Evolutionary conservation across 2,113 vertebrate species (phyloP).

Genomic region (Catagonus wagneri): DNA sequence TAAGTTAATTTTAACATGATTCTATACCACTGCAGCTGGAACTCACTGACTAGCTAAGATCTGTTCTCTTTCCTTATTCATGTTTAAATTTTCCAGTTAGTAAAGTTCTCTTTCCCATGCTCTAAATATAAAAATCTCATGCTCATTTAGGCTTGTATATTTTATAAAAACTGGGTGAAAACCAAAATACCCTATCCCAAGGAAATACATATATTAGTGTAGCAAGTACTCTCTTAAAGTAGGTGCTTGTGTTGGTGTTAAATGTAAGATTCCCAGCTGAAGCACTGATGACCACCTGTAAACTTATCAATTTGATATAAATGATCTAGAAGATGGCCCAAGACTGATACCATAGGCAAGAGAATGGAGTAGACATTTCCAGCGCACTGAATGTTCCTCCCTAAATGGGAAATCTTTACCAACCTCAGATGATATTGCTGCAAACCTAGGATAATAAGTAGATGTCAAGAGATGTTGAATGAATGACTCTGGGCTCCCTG

Average conservation of each 20-base stretch:
- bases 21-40: not conserved
- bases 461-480: not conserved
- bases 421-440: not conserved
- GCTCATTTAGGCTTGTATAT: conserved; percentile 6
- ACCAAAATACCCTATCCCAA: not conserved
- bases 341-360: not conserved
- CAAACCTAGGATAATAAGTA: not conserved
- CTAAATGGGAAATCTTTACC: not conserved
- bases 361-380: not conserved
- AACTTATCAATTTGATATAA: not conserved
- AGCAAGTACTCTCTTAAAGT: not conserved
- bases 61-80: not conserved
- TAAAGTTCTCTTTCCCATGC: not conserved
- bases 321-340: not conserved
- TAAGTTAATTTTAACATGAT: not conserved
- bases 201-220: not conserved
- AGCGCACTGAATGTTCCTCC: not conserved
- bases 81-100: not conserved
- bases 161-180: conserved; percentile 21
- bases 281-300: not conserved
- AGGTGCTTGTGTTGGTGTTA: not conserved
- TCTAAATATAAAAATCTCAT: not conserved
- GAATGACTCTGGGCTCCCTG: not conserved
- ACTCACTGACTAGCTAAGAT: not conserved
- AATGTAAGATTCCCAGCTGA: not conserved